Evolutionary conservation across 1,140 invertebrate species (phyloP), one percentile per base, ranked within the genome.

Genomic region (Aphelenchoides besseyi): DNA sequence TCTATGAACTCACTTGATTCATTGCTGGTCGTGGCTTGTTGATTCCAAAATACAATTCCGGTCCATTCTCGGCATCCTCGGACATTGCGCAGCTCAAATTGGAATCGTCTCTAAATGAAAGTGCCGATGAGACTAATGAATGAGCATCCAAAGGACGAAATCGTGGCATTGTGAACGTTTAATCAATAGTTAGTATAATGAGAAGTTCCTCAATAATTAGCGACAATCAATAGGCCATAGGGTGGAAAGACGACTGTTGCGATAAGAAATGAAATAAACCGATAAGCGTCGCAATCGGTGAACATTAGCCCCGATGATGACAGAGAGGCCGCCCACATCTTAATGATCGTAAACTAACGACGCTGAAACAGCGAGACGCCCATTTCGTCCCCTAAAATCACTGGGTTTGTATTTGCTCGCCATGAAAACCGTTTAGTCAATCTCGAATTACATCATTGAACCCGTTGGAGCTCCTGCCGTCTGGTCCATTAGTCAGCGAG

Each of bases 41-140:
- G 57, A 72, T 54, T 26, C 30, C 29, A 33, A 26, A 23, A 9
- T 53, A 29, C 2, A 78, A 23, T 12, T 80, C 78, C 28, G 76
- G 76, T 8, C 76, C 76, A 29, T 80, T 78, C 23, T 78, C 78
- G 23, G 76, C 76, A 59, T 78, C 76, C 69, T 78, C 74, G 9
- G 77, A 77, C 76, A 78, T 78, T 61, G 48, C 0, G 23, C 18
- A 70, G 0, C 29, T 16, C 12, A 32, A 59, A 18, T 59, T 59
- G 5, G 55, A 59, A 8, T 59, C 55, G 55, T 59, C 55, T 23
- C 55, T 59, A 23, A 18, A 59, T 59, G 55, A 59, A 33, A 5
- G 23, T 5, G 55, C 18, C 12, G 55, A 5, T 8, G 55, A 59
- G 18, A 59, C 18, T 23, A 59, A 12, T 23, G 55, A 59, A 18